Conservation (phyloP, 2,888 invertebrate species). For the Molorchus minor region DNA sequence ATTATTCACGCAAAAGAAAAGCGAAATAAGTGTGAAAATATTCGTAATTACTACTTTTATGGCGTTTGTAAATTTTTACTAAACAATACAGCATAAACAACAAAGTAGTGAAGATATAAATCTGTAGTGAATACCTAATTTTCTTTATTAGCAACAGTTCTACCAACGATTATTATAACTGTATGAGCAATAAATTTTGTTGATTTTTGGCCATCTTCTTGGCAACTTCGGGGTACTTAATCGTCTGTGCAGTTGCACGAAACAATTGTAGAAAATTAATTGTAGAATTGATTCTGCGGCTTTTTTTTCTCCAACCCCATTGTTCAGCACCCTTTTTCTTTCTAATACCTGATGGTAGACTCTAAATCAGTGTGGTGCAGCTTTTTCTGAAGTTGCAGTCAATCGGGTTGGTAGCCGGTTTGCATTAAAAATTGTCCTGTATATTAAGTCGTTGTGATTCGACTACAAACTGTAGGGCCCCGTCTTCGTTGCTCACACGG, state of each 20-base stretch:
- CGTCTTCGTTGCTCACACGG: no score
- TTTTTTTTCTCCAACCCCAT: no score
- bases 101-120: conserved; percentile 8
- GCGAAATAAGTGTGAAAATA: conserved; percentile 11
- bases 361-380: no score
- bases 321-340: no score
- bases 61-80: conserved; percentile 7
- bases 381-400: no score
- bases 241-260: background rate
- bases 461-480: no score
- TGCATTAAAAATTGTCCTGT: no score
- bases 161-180: conserved; percentile 6
- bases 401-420: no score
- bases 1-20: conserved; percentile 9
- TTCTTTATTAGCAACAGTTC: conserved; percentile 13
- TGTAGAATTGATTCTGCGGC: background rate
- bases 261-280: background rate
- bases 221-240: background rate
- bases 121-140: conserved; percentile 17
- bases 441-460: no score
- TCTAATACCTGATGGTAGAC: no score
- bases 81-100: conserved; percentile 16
- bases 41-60: conserved; percentile 11
- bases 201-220: conserved; percentile 6
- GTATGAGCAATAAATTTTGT: conserved; percentile 4